phyloP scores from a whole-genome alignment of 2,797 vertebrate species.

The Tangara arthus region DNA sequence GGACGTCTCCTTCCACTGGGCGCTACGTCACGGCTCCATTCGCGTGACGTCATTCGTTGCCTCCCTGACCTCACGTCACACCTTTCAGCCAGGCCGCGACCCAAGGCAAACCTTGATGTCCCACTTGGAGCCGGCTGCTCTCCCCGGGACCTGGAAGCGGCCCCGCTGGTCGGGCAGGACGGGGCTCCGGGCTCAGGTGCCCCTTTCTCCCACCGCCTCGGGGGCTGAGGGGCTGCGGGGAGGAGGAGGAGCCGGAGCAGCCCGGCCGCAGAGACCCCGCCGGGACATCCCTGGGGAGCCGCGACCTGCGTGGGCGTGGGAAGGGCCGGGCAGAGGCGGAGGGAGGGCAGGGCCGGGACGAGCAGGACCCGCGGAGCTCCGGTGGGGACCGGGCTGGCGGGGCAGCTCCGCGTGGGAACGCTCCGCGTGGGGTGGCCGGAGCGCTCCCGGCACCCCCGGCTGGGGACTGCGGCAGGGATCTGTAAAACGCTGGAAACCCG shows the following conservation, averaged over 20 bases:
- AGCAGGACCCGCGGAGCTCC: background rate
- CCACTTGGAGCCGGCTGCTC: background rate
- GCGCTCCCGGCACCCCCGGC: background rate
- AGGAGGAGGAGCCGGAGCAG: background rate
- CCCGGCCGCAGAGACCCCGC: background rate
- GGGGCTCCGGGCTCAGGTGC: background rate
- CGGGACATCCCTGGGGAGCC: background rate
- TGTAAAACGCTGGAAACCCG: background rate
- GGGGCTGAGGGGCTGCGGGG: too few relatives aligned
- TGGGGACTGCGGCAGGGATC: background rate
- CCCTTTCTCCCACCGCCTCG: accelerated
- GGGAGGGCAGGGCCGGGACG: background rate
- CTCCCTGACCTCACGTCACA: background rate
- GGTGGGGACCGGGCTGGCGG: accelerated
- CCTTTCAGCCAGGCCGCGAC: background rate
- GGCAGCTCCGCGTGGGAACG: background rate
- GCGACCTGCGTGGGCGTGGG: slow-evolving; percentile 14
- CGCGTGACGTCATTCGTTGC: background rate
- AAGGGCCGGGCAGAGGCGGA: background rate
- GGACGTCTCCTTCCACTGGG: background rate
- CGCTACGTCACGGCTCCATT: accelerated
- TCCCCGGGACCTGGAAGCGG: background rate
- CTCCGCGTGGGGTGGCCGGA: background rate
- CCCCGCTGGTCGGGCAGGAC: accelerated
- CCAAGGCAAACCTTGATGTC: background rate